Conservation (phyloP, 2,113 vertebrate species). For the Halichoerus grypus region DNA sequence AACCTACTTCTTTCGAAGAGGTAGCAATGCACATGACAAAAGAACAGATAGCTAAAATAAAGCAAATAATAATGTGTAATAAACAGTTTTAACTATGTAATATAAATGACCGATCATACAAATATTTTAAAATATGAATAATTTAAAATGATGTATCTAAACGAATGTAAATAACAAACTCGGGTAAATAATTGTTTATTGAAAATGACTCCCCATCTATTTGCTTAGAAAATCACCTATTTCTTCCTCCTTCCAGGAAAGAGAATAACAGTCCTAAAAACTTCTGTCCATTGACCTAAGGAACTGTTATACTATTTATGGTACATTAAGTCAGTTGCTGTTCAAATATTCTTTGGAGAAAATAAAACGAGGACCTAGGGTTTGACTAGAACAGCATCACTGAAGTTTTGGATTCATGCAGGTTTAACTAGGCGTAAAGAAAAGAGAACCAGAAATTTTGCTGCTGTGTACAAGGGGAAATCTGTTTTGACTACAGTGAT, state of each 20-base stretch:
- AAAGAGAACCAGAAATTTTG: background rate
- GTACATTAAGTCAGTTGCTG: background rate
- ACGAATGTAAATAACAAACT: background rate
- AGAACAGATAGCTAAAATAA: background rate
- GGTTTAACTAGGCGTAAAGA: background rate
- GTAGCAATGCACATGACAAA: background rate
- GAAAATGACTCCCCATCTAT: background rate
- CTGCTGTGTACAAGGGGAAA: background rate
- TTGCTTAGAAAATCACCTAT: background rate
- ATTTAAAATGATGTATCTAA: background rate
- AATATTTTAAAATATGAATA: background rate
- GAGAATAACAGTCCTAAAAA: background rate
- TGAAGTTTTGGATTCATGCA: background rate
- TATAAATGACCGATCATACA: background rate
- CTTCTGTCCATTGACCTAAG: background rate
- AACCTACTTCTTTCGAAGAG: background rate
- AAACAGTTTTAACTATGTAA: conserved; percentile 2
- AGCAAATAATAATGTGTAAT: background rate
- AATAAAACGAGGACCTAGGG: background rate
- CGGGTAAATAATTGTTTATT: background rate
- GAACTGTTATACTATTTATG: background rate
- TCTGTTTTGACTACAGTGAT: background rate
- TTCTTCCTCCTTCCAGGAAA: background rate
- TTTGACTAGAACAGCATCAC: background rate
- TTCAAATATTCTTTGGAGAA: background rate